phyloP scores from a whole-genome alignment of 2,888 invertebrate species.

The Nebria brevicollis region DNA sequence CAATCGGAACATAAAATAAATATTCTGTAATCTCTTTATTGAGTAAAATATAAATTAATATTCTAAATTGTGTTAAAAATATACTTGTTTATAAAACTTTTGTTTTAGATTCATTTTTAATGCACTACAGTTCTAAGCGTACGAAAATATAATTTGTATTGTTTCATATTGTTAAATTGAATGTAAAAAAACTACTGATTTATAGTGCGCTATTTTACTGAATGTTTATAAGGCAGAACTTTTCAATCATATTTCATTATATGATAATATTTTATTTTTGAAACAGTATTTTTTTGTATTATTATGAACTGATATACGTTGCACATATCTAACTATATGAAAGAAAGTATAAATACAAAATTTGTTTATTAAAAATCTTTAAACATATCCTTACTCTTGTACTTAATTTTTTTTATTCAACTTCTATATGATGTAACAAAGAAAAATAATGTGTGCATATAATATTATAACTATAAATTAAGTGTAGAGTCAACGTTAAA shows the following conservation, averaged over 20 bases:
- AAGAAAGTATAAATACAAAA: slow-evolving; percentile 4
- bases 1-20: no score
- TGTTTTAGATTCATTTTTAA: no score
- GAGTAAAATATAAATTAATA: no score
- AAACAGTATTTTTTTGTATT: slow-evolving; percentile 11
- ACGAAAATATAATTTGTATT: no score
- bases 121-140: no score
- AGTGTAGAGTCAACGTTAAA: slow-evolving; percentile 20
- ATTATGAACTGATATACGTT: slow-evolving; percentile 11
- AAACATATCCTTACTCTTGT: slow-evolving; percentile 38
- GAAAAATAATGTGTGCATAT: slow-evolving; percentile 32
- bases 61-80: no score
- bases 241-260: background rate
- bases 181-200: no score
- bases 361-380: background rate
- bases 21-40: no score
- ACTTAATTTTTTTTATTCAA: slow-evolving; percentile 39
- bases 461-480: slow-evolving; percentile 33
- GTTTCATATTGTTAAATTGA: no score
- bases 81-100: no score
- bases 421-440: slow-evolving; percentile 28
- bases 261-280: background rate
- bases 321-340: slow-evolving; percentile 17
- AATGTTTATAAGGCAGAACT: background rate
- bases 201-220: no score